A percentile compares a stretch with the other conserved stretches of the same genome.
phyloP scores from a whole-genome alignment of 2,888 invertebrate genomes.

The Melipona bicolor region DNA sequence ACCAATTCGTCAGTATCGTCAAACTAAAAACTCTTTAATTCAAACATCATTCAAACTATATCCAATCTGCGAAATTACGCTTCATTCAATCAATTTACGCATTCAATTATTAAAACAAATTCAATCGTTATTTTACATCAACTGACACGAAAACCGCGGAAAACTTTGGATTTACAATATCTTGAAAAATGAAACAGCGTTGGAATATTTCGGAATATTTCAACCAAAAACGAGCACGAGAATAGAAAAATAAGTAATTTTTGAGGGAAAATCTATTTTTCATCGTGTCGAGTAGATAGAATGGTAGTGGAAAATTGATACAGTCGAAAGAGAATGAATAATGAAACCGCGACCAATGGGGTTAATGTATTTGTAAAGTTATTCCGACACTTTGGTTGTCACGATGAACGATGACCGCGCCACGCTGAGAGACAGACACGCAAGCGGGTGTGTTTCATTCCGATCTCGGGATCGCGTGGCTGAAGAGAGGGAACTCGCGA shows the following conservation, averaged over 20 bases:
- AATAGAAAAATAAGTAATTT: background rate
- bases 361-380: background rate
- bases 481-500: background rate
- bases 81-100: no score
- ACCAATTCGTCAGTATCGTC: no score
- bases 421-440: background rate
- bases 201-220: background rate
- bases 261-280: background rate
- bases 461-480: conserved; percentile 29
- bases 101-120: no score
- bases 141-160: no score
- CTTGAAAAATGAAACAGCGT: background rate
- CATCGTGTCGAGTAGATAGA: background rate
- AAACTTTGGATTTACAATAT: no score
- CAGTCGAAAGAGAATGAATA: background rate
- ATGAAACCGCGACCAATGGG: background rate
- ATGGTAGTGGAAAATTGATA: background rate
- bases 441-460: conserved; percentile 13
- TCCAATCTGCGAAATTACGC: no score
- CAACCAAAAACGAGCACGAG: background rate
- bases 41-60: no score
- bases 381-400: background rate
- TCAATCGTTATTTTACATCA: no score
- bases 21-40: no score
- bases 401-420: conserved; percentile 21